phyloP scores from a whole-genome alignment of 2,888 invertebrate species.

The Heteromyza rotundicornis region DNA sequence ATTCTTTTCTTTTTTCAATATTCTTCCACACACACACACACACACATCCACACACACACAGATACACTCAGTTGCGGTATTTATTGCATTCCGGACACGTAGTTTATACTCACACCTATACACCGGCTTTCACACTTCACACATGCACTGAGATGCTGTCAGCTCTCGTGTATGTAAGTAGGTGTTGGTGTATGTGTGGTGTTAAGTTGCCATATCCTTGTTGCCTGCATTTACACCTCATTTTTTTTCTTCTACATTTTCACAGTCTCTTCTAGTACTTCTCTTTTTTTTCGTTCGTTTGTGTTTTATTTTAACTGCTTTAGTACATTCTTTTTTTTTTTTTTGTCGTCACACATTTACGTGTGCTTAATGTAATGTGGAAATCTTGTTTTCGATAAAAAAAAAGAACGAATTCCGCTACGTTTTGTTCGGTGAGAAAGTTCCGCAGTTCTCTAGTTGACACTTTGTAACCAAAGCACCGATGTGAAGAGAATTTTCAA shows the following conservation, averaged over 20 bases:
- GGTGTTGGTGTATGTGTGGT: constrained; percentile 8
- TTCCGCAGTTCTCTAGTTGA: too few species aligned
- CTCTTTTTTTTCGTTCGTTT: constrained; percentile 41
- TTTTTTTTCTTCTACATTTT: constrained; percentile 55
- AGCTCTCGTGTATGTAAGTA: constrained; percentile 22
- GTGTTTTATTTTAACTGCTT: neutral
- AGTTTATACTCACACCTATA: neutral
- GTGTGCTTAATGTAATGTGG: constrained; percentile 1
- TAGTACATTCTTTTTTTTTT: neutral
- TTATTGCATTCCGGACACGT: constrained; percentile 39
- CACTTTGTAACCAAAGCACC: too few species aligned
- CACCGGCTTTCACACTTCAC: neutral
- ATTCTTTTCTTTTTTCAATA: neutral
- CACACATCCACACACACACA: neutral
- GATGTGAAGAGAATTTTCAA: too few species aligned
- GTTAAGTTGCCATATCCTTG: constrained; percentile 14
- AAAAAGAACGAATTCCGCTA: neutral
- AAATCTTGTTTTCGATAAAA: constrained; percentile 2
- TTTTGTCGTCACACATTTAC: neutral
- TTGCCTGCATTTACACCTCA: constrained; percentile 52
- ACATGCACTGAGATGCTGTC: constrained; percentile 3
- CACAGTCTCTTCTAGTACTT: too few species aligned
- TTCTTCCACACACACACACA: constrained; percentile 4
- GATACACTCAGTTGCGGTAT: constrained; percentile 27
- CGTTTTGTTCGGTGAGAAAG: too few species aligned